Evolutionary conservation across 2,888 invertebrate species (phyloP), one percentile per base, ranked within the genome.

Genomic region (Sericinus montela): DNA sequence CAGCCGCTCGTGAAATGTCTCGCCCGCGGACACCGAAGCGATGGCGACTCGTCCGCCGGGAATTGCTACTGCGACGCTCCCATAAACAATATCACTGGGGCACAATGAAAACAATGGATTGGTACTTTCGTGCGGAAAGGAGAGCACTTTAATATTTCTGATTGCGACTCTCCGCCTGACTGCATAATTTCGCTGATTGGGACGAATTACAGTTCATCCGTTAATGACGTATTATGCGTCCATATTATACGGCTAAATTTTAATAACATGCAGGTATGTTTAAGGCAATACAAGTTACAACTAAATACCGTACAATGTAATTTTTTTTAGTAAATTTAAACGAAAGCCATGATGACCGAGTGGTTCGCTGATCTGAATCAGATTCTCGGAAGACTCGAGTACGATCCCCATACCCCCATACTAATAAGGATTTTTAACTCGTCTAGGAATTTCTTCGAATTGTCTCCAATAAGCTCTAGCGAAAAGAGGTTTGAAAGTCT

Each of bases 1-100:
- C 79, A 81, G 75, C 67, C 70, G 79, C 65, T 82, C 81, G 86
- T 83, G 79, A 88, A 88, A 88, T 87, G 84, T 68, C 82, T 74
- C 74, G 79, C 78, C 69, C 67, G 62, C 66, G 69, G 69, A 65
- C 70, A 57, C 28, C 40, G 35, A 14, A 40, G 34, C 63, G 64
- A 48, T 49, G 62, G 56, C 72, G 65, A 63, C 72, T 56, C 55
- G 58, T 65, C 76, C 76, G 51, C 54, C 57, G 80, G 80, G 79
- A 72, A 72, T 73, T 47, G 54, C 45, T 29, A 45, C 48, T 55
- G 48, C 56, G 55, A 54, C 52, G 44, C 34, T 13, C 54, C 42
- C 51, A 52, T 48, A 58, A 59, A 60, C 61, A 58, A 60, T 58
- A 53, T 55, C 50, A 45, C 48, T 36, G 39, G 41, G 45, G 40